Conservation (phyloP, 2,797 vertebrate species). For the Cynodonichthys magdalenae region DNA sequence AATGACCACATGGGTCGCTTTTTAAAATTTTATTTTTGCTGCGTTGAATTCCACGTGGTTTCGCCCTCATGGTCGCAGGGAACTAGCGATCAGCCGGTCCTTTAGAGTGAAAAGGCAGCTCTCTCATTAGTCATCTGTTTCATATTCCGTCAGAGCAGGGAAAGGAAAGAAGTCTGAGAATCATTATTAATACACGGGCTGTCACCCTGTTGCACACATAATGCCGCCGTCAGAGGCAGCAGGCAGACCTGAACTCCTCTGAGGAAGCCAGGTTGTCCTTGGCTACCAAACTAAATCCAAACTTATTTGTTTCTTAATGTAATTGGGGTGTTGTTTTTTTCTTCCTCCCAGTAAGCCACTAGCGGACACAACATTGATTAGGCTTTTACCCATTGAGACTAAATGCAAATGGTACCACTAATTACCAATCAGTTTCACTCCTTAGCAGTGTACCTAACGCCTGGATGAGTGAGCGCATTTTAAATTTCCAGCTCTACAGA, state of each 20-base stretch:
- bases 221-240: constrained; percentile 41
- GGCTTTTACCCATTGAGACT: constrained; percentile 63
- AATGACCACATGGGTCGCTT: constrained; percentile 73
- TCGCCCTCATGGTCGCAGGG: constrained; percentile 51
- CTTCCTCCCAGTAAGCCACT: constrained; percentile 46
- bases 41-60: constrained; percentile 62
- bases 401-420: constrained; percentile 76
- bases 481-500: constrained; percentile 71
- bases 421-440: constrained; percentile 81
- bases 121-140: constrained; percentile 78
- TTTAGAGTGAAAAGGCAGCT: constrained; percentile 58
- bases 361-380: constrained; percentile 74
- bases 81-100: constrained; percentile 57
- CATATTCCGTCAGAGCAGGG: constrained; percentile 76
- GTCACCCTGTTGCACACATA: constrained; percentile 68
- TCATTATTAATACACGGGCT: constrained; percentile 78
- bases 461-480: constrained; percentile 58
- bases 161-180: constrained; percentile 69
- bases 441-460: constrained; percentile 69
- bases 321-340: constrained; percentile 60
- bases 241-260: constrained; percentile 37
- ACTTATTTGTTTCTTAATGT: constrained; percentile 72
- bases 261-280: constrained; percentile 51
- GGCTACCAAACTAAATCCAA: constrained; percentile 59
- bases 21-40: constrained; percentile 46